Evolutionary conservation across 2,113 vertebrate species (phyloP).

Genomic region (Periophthalmodon schlosseri): DNA sequence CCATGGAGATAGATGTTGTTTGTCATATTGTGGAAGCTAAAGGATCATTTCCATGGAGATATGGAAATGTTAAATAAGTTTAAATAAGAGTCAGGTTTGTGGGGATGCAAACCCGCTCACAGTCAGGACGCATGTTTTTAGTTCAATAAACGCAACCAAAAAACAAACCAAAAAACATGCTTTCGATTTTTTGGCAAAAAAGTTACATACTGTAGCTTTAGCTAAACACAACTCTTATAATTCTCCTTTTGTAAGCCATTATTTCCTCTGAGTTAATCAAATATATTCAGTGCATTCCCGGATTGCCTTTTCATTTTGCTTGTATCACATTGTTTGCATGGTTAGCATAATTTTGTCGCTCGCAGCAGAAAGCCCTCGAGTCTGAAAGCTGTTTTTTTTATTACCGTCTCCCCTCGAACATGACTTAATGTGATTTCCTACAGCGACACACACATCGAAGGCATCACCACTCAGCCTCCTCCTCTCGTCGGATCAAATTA

Average conservation of each 20-base stretch:
- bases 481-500: conserved; percentile 9
- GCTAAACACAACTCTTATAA: background rate
- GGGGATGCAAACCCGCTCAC: too few relatives aligned
- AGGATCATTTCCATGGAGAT: too few relatives aligned
- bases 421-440: conserved; percentile 23
- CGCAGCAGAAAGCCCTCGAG: background rate
- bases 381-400: conserved; percentile 1
- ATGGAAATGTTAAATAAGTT: too few relatives aligned
- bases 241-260: background rate
- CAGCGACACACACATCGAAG: conserved; percentile 18
- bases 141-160: too few relatives aligned
- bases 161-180: too few relatives aligned
- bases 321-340: background rate
- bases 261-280: background rate
- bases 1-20: too few relatives aligned
- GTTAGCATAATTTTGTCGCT: background rate
- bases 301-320: background rate
- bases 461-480: conserved; percentile 2
- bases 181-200: too few relatives aligned
- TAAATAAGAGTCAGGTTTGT: too few relatives aligned
- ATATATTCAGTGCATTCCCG: too few relatives aligned
- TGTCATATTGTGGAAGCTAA: too few relatives aligned
- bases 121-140: too few relatives aligned
- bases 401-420: conserved; percentile 8
- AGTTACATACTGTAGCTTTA: too few relatives aligned